phyloP scores from a whole-genome alignment of 2,797 vertebrate species.

The Eulemur coronatus region DNA sequence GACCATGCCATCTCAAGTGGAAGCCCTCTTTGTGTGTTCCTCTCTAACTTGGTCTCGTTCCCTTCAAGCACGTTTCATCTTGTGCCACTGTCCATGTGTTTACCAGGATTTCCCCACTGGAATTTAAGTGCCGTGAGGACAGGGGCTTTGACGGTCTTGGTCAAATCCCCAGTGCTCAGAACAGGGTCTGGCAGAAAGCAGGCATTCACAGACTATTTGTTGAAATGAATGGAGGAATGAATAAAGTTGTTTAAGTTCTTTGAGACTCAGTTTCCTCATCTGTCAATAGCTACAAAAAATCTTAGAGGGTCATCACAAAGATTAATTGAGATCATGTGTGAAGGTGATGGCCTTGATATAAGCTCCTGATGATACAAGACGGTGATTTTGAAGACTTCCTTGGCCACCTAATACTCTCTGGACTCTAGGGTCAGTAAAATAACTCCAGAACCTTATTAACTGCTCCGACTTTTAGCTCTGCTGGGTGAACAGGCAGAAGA shows the following conservation, averaged over 20 bases:
- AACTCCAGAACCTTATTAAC: neutral
- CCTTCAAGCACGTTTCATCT: neutral
- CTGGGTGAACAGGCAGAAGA: neutral
- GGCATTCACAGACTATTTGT: neutral
- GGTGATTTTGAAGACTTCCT: neutral
- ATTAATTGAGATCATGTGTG: neutral
- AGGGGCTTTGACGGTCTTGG: neutral
- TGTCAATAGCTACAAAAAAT: neutral
- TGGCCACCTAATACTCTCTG: neutral
- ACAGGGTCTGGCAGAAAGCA: neutral
- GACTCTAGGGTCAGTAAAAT: rapidly evolving
- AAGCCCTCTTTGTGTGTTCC: neutral
- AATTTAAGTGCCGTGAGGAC: neutral
- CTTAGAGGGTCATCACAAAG: neutral
- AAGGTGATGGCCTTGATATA: neutral
- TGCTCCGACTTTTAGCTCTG: neutral
- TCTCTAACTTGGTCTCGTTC: neutral
- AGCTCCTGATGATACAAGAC: neutral
- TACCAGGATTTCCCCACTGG: neutral
- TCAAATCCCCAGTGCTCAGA: neutral
- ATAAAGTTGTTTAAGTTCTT: neutral
- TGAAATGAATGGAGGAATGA: neutral
- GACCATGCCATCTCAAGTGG: neutral
- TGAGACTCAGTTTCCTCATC: neutral
- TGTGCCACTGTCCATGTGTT: neutral